Base-by-base conservation (phyloP, 2,113 vertebrate genomes). In the Romanogobio albipinnatus region DNA sequence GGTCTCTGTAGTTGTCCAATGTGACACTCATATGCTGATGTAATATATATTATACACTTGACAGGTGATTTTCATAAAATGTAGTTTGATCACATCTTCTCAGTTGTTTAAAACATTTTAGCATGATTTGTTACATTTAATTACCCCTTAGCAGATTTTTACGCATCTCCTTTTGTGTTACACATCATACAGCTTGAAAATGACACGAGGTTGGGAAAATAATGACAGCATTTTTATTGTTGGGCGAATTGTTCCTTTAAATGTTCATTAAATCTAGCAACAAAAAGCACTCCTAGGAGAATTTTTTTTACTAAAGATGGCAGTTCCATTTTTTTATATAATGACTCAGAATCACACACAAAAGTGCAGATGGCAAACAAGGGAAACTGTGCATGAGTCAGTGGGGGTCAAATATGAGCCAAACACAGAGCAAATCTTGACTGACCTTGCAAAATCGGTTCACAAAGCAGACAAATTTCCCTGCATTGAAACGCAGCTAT, bases 351-450 rank as follows among this genome's bases (percentile, higher is more conserved):
- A 56, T 56, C 17, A 3, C n/a, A 64, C 24, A 61, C 58, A 80
- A 58, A 36, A 47, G 59, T 49, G 11, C 59, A 80, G 39, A 80
- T 80, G 43, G 59, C 39, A 80, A 62, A 64, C 43, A 49, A 39
- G 22, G 14, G 6, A 62, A 43, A 14, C 58, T 17, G 19, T 61
- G 58, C 58, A 43, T 9, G 58, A 61, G 22, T 79, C 36, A 61
- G 39, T 6, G 7, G 59, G 39, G 78, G 24, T 80, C 78, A 80
- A 66, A 39, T 29, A 47, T 62, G 24, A 49, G 59, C 59, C 43
- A 80, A 64, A 47, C 15, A 76, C 56, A 80, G 6, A 43, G 11
- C 39, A 80, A 64, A 64, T 80, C 59, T 80, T 80, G 58, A 47
- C 77, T 47, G 43, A 64, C 58, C 58, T 64, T 61, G 76, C 24